Base-by-base conservation (phyloP, 2,888 invertebrate species). In the Scaptomyza flava region DNA sequence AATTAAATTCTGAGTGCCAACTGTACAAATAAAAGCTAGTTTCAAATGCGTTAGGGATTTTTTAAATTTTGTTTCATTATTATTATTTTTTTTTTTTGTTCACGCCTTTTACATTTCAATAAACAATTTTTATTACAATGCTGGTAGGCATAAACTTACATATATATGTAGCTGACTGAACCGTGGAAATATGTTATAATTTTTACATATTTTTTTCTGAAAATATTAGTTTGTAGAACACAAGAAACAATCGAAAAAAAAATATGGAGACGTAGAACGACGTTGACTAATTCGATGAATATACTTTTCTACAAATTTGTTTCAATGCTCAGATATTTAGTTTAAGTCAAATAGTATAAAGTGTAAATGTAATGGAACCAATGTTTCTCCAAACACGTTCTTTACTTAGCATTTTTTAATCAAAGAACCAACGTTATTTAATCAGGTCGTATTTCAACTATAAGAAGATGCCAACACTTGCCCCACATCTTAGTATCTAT, bases 1-100 rank as follows among this genome's bases (percentile, higher is more conserved):
- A 76, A 76, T 76, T 79, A 79, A 76, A 76, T 66, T 52, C 80
- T 47, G 52, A 50, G 47, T 69, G 48, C 51, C 76, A 79, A 79
- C 79, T 79, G 58, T 58, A 75, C 56, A 76, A 76, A 76, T 76
- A 75, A 36, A 43, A 36, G 46, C 12, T 27, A 36, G 41, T 72
- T 72, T 27, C 27, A 66, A 72, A 57, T 72, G 45, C 73, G 34
- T 54, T 33, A 17, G 52, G 48, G 72, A 34, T 53, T 63, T 54
- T 57, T 76, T 30, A 47, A 71, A 47, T 8, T 50, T 20, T 23
- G 1, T 20, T 27, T 27, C 6, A 1, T 17, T 17, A 17, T 17
- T 58, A n/a, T n/a, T n/a, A n/a, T n/a, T 50, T 46, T 14, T 20
- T 12, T 12, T 38, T 51, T 33, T 53, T 38, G 41, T 20, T 9